Conservation (phyloP, 2,113 vertebrate species). For the Cheirogaleus medius region DNA sequence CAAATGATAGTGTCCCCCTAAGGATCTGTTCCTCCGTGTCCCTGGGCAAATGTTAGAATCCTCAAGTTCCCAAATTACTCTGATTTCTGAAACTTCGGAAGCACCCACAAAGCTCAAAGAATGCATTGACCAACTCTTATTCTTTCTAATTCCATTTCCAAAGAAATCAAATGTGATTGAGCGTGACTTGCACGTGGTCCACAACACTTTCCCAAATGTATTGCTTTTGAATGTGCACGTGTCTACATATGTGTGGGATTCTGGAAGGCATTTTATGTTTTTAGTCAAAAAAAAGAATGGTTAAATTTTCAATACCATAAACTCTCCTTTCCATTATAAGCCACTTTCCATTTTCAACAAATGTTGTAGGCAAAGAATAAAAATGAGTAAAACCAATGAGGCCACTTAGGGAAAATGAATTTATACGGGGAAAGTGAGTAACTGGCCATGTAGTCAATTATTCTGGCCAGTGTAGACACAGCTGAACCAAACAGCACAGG, state of each 20-base stretch:
- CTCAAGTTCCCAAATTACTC: background rate
- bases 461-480: background rate
- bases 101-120: background rate
- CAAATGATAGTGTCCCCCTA: background rate
- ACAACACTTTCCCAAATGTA: accelerated
- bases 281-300: background rate
- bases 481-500: background rate
- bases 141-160: background rate
- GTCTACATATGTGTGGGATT: accelerated
- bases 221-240: background rate
- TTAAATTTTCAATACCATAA: background rate
- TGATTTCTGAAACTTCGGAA: background rate
- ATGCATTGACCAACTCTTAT: background rate
- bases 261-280: background rate
- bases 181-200: accelerated
- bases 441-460: accelerated
- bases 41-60: background rate
- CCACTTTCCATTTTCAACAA: background rate
- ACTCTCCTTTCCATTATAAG: background rate
- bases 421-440: background rate
- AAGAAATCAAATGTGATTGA: background rate
- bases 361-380: background rate
- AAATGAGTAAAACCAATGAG: background rate
- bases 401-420: background rate
- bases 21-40: background rate